Evolutionary conservation across 1,140 invertebrate species (phyloP).

Genomic region (Zaprionus nigranus): DNA sequence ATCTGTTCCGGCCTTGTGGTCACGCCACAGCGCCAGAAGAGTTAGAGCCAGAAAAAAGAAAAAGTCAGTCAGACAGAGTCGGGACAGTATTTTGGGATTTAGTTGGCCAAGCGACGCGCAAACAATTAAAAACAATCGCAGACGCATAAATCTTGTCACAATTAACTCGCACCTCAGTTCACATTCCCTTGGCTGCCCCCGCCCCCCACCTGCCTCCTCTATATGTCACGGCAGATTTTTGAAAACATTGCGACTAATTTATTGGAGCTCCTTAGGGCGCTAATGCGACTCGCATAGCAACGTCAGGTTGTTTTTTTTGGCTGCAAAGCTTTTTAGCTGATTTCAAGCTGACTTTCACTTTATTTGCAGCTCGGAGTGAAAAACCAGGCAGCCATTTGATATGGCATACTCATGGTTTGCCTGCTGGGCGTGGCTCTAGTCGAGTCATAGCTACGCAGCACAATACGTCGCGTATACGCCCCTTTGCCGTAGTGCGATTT

Average conservation of each 20-base stretch:
- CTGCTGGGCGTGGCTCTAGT: constrained; percentile 1
- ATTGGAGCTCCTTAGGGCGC: background rate
- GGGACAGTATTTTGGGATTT: constrained; percentile 7
- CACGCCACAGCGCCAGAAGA: background rate
- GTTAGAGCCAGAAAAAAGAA: background rate
- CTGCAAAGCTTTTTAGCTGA: background rate
- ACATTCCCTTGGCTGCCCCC: background rate
- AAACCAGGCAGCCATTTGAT: background rate
- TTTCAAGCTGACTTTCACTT: constrained; percentile 4
- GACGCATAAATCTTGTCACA: constrained; percentile 35
- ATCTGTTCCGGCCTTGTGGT: constrained; percentile 24
- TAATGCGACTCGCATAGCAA: background rate
- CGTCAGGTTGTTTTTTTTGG: background rate
- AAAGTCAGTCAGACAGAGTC: background rate
- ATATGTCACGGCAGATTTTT: background rate
- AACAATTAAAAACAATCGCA: constrained; percentile 44
- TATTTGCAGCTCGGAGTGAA: background rate
- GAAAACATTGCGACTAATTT: background rate
- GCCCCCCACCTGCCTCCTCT: too few relatives aligned
- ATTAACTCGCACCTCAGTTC: constrained; percentile 33
- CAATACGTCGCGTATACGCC: constrained; percentile 22
- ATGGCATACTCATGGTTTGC: background rate
- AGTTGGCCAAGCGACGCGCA: constrained; percentile 3
- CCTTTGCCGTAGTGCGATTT: constrained; percentile 1
- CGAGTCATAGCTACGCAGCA: background rate